A percentile compares a stretch with the other conserved stretches of the same genome.
These are phyloP conservation scores for Corythornis madagascariensis DNA, from an alignment of 2,113 vertebrate genomes.

Conservation along the genomic window DNA sequence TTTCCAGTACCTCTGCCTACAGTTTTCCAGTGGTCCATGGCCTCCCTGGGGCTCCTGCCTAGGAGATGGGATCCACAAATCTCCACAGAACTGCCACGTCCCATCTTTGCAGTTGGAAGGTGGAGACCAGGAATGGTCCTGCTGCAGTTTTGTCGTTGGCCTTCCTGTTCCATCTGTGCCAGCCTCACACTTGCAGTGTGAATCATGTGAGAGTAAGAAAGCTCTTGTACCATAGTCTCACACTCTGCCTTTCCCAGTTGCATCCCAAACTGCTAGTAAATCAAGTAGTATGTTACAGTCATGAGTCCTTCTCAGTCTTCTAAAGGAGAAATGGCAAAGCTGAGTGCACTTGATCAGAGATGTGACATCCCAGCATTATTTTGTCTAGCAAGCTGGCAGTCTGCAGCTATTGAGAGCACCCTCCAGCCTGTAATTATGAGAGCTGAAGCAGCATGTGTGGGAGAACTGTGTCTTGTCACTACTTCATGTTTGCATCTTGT, in stretches of 20 bases:
- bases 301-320: neutral
- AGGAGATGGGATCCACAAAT: neutral
- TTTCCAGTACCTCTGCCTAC: neutral
- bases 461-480: neutral
- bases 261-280: neutral
- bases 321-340: neutral
- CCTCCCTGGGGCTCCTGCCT: neutral
- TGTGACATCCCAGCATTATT: neutral
- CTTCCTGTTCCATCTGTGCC: neutral
- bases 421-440: neutral
- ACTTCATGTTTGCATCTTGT: neutral
- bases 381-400: constrained; percentile 10
- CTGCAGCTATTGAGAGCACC: neutral
- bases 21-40: neutral
- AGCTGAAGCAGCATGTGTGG: neutral
- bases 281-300: neutral
- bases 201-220: neutral
- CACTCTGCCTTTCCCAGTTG: neutral
- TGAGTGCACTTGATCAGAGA: neutral
- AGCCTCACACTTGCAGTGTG: neutral
- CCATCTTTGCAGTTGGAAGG: neutral
- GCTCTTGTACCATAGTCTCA: neutral
- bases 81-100: neutral
- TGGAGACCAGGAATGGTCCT: neutral
- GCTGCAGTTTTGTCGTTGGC: neutral